A percentile compares a stretch with the other conserved stretches of the same genome.
These are phyloP conservation scores for Salvelinus sp. DNA, from an alignment of 2,113 vertebrate species.

Conservation along the genomic window DNA sequence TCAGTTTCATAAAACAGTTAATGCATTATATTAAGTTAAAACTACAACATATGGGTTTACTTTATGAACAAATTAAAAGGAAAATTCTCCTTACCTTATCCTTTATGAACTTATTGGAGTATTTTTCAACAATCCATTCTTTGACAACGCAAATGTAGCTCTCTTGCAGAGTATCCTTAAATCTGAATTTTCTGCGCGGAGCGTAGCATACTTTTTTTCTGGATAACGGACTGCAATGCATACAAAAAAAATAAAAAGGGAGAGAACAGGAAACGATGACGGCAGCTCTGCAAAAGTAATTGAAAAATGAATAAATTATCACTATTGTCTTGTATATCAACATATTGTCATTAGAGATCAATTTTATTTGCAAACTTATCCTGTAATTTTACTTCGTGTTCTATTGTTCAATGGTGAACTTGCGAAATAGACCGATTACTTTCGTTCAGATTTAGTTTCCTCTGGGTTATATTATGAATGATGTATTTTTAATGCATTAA, in stretches of 20 bases:
- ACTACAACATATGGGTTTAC: no score
- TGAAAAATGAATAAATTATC: constrained; percentile 36
- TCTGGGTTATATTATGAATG: not conserved
- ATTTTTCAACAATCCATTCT: constrained; percentile 61
- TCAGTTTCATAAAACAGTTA: no score
- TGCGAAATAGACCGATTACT: not conserved
- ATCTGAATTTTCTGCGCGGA: no score
- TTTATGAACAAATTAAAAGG: not conserved
- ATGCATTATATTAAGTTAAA: not conserved
- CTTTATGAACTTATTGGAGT: no score
- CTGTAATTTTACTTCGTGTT: not conserved
- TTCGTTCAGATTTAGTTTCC: not conserved
- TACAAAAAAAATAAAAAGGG: constrained; percentile 46
- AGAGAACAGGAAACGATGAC: constrained; percentile 74
- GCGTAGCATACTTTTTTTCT: constrained; percentile 32
- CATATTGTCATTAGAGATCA: not conserved
- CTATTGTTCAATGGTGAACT: not conserved
- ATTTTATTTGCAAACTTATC: not conserved
- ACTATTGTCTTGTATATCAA: not conserved
- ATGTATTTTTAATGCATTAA: no score
- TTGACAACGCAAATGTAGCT: constrained; percentile 31
- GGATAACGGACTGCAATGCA: constrained; percentile 44
- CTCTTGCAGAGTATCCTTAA: constrained; percentile 51
- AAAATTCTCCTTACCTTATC: no score
- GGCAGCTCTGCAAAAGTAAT: constrained; percentile 58